Base-by-base conservation (phyloP, 92 coral and sea anemone species). In the Porites lobata region DNA sequence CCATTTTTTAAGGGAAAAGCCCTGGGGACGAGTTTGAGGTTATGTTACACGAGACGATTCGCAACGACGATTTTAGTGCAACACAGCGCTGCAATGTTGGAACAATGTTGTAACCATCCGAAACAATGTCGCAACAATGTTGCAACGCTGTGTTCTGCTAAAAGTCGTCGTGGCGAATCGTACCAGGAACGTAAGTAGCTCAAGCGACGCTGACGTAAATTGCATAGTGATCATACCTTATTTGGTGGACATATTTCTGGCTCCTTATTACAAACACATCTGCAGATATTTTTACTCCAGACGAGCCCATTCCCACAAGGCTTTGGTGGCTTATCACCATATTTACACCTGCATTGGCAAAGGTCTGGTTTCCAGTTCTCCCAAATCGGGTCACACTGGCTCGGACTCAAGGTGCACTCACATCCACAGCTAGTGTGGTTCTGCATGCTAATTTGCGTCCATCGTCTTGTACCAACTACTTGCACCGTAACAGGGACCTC, bases 361-460 rank as follows among this genome's bases (percentile, higher is more conserved):
- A 73, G n/a, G 32, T 93, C 90, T 76, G 80, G 65, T 68, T 75
- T 83, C 87, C 94, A 92, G 12, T 85, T 78, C 80, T 93, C 96
- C 3, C 81, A 84, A 6, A 67, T 66, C 10, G 88, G 62, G 78
- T 92, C 61, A 76, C 98, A 95, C 38, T 91, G 92, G 32, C 72
- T 82, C 54, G 92, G 88, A 51, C 85, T 58, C 5, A 75, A 69
- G 1, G 86, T 92, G 63, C 98, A 95, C 47, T 89, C 80, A 24
- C 98, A 93, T 26, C 91, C 96, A 52, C 98, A 95, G 3, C 87
- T 68, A 17, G 98, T 95, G 71, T 95, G 96, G 65, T 95, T 95
- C 51, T 79, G 80, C 69, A 82, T 77, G 38, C 1, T 76, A 11
- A 90, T 67, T 11, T 18, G 14, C 29, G 0, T 54, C n/a, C 9